Base-by-base conservation (phyloP, 2,888 invertebrate species). In the Drosophila picticornis region DNA sequence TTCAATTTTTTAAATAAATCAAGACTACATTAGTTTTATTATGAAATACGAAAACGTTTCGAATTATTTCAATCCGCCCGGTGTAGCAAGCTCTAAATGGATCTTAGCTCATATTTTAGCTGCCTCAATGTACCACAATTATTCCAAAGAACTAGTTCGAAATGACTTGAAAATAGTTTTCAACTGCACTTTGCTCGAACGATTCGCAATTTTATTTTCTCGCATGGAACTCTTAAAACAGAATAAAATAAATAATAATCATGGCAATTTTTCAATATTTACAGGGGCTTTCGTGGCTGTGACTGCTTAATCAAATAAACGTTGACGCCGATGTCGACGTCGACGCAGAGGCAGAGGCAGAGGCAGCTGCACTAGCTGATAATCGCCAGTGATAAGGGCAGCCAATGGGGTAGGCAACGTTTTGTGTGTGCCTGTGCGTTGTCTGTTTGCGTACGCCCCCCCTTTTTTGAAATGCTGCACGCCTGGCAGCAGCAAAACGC, bases 401-500 rank as follows among this genome's bases (percentile, higher is more conserved):
- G 29, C 46, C 58, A 72, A 69, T 55, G 57, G 48, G 68, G 34
- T 65, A 19, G 48, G 32, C 55, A 48, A 52, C 40, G 38, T 16
- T 29, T 34, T 38, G 64, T 36, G 16, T 38, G 16, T 46, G 71
- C 25, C 9, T 46, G 22, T 46, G 46, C 46, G 46, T 55, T 55
- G 36, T 38, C 25, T 55, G 65, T 57, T 34, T 59, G 64, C 38
- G 16, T 38, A 62, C 66, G 74, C 43, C 22, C 34, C 34, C 19
- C 40, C 19, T 22, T 13, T 11, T 13, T 48, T 22, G 46, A 57
- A 52, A 32, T 72, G 65, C 76, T 80, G 80, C 11, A 51, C 80
- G 80, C 80, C 80, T 83, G 22, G 50, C 36, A 53, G 62, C 40
- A 50, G 65, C 59, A 31, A 48, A 40, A 4, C 7, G 25, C 38